Percentiles rank a stretch among this genome's conserved stretches.
Evolutionary conservation across 2,797 vertebrate genomes (phyloP).

Genomic region (Xiphorhynchus erythropygius): DNA sequence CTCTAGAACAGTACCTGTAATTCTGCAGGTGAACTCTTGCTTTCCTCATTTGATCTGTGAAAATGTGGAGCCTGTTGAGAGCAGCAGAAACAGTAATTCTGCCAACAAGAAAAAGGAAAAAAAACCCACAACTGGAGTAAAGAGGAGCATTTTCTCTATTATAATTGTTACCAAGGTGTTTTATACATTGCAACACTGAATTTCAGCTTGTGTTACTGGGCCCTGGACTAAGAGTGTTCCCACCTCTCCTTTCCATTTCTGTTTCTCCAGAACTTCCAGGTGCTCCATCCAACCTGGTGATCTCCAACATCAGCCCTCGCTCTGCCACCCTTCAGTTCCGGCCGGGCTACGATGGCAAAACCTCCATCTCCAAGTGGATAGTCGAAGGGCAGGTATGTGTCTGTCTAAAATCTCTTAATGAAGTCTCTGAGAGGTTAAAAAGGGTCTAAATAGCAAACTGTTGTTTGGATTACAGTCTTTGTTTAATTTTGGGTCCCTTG

Average conservation of each 20-base stretch:
- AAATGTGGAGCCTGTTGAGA: background rate
- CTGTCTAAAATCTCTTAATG: rapidly evolving
- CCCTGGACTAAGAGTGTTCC: background rate
- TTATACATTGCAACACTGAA: background rate
- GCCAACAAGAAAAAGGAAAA: background rate
- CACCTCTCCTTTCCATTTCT: background rate
- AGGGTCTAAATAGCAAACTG: background rate
- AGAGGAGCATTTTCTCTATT: background rate
- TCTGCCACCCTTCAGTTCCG: conserved; percentile 89
- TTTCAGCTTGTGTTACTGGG: too few species aligned
- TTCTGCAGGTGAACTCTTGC: background rate
- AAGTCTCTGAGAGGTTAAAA: background rate
- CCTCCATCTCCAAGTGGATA: conserved; percentile 89
- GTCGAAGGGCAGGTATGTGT: conserved; percentile 88
- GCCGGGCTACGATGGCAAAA: conserved; percentile 90
- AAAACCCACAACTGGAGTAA: background rate
- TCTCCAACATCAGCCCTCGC: conserved; percentile 95
- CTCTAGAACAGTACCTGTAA: background rate
- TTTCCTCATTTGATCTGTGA: background rate
- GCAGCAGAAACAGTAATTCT: background rate
- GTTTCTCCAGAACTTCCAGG: conserved; percentile 87
- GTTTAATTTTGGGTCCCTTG: background rate
- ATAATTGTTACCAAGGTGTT: background rate
- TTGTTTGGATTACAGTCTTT: background rate
- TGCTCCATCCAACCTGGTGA: conserved; percentile 90